phyloP scores from a whole-genome alignment of 2,888 invertebrate genomes.

The Ptychoptera contaminata region DNA sequence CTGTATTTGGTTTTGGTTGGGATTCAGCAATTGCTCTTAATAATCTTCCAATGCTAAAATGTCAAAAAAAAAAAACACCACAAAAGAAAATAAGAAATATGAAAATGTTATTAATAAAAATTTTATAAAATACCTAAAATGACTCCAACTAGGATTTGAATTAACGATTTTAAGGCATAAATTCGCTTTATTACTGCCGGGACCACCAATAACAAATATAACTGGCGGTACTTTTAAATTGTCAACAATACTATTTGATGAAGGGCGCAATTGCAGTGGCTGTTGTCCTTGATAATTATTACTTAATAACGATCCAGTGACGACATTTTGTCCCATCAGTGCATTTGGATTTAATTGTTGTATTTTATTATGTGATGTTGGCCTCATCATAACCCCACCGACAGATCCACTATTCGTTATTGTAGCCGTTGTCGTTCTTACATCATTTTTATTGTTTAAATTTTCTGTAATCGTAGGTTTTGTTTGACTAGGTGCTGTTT shows the following conservation, averaged over 20 bases:
- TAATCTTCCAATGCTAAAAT: constrained; percentile 59
- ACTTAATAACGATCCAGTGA: constrained; percentile 11
- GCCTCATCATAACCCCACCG: constrained; percentile 9
- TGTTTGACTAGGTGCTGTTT: constrained; percentile 37
- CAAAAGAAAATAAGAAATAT: not conserved
- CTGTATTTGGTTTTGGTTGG: constrained; percentile 41
- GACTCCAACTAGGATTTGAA: constrained; percentile 56
- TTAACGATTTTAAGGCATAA: constrained; percentile 58
- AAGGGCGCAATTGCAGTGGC: constrained; percentile 8
- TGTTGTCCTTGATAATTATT: constrained; percentile 2
- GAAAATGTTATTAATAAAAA: constrained; percentile 4
- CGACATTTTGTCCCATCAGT: constrained; percentile 16
- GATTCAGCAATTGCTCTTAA: constrained; percentile 58
- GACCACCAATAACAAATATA: constrained; percentile 63
- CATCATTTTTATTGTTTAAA: constrained; percentile 2
- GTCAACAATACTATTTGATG: constrained; percentile 6
- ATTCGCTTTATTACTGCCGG: constrained; percentile 77
- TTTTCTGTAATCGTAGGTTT: constrained; percentile 22
- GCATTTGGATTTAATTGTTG: constrained; percentile 7
- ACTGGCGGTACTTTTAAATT: constrained; percentile 24
- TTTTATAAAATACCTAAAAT: constrained; percentile 39
- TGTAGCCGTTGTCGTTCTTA: not conserved
- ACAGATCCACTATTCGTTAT: constrained; percentile 7
- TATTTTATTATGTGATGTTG: constrained; percentile 18
- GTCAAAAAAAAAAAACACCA: not conserved